Percentiles rank a stretch among this genome's conserved stretches.
These are phyloP conservation scores for Ornithoptera priamus DNA, from an alignment of 2,888 invertebrate genomes.

Conservation along the genomic window DNA sequence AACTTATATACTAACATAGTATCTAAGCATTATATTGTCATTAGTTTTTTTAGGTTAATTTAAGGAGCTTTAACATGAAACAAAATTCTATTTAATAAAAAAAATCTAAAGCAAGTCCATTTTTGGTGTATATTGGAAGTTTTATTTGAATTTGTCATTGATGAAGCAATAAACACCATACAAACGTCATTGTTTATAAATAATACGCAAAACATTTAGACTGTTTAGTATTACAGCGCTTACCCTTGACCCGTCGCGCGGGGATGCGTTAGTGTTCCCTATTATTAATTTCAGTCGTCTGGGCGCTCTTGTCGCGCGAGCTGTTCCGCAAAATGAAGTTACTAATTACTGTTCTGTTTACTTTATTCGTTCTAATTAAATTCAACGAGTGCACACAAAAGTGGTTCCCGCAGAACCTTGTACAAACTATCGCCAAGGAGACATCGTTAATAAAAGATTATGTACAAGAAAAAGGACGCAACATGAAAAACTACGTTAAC, in stretches of 20 bases:
- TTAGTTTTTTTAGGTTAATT: too few species aligned
- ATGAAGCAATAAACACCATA: conserved; percentile 17
- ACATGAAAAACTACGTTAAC: conserved; percentile 54
- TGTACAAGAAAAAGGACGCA: conserved; percentile 57
- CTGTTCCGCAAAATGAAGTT: conserved; percentile 52
- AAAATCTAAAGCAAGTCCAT: not conserved
- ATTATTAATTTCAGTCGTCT: conserved; percentile 48
- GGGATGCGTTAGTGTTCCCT: conserved; percentile 51
- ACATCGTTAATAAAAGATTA: conserved; percentile 58
- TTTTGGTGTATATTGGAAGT: not conserved
- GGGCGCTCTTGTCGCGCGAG: conserved; percentile 35
- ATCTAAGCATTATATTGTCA: too few species aligned
- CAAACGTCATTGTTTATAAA: conserved; percentile 27
- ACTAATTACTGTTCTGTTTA: conserved; percentile 45
- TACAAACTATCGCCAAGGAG: conserved; percentile 57
- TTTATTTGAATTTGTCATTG: not conserved
- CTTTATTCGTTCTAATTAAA: conserved; percentile 46
- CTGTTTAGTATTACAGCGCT: conserved; percentile 5
- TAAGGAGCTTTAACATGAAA: too few species aligned
- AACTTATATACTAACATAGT: too few species aligned
- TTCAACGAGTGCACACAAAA: conserved; percentile 48
- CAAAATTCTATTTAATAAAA: not conserved
- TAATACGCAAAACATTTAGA: conserved; percentile 17
- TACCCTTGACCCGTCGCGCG: conserved; percentile 55
- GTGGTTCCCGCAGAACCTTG: conserved; percentile 58